Base-by-base conservation (phyloP, 2,113 vertebrate genomes). In the Parus major region DNA sequence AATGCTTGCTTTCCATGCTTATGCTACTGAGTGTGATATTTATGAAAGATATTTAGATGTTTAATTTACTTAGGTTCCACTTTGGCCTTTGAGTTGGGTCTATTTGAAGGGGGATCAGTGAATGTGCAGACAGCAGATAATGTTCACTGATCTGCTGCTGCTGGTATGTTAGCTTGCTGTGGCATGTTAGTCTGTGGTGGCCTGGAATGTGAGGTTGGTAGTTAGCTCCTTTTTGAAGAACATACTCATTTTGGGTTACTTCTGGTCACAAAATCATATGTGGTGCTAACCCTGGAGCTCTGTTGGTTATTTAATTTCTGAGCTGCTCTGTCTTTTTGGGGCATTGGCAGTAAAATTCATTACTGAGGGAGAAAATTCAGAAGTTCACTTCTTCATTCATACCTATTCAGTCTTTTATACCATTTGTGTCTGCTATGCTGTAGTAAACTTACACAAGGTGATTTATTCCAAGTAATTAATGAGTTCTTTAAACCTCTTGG, bases 241-340 rank as follows among this genome's bases (percentile, higher is more conserved):
- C 19, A 11, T 92, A 35, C 9, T 92, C 7, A 84, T 92, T 91
- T 95, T 82, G 49, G 75, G 41, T 83, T 95, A 33, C 85, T 90
- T 96, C 68, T 94, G 86, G 60, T 94, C 60, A 64, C 33, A 25
- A 77, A 88, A 82, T 94, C 53, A 33, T 68, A 84, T 19, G 44
- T 94, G 42, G 64, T 44, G 15, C 61, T 90, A 94, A 63, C 86
- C 76, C 27, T 59, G 49, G 36, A 81, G 49, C 77, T 73, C 28
- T 0, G 2, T 49, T 0, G 24, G 42, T 94, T 33, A 21, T 66
- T 88, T 88, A 49, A 41, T 86, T 81, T 91, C 83, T 60, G 72
- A 86, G 31, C 12, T 84, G 24, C 18, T 55, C 33, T 72, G 0
- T 85, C 2, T 52, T 87, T 92, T 53, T 15, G 2, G 2, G 20